phyloP scores from a whole-genome alignment of 2,797 vertebrate genomes.

The Melanotaenia boesemani region DNA sequence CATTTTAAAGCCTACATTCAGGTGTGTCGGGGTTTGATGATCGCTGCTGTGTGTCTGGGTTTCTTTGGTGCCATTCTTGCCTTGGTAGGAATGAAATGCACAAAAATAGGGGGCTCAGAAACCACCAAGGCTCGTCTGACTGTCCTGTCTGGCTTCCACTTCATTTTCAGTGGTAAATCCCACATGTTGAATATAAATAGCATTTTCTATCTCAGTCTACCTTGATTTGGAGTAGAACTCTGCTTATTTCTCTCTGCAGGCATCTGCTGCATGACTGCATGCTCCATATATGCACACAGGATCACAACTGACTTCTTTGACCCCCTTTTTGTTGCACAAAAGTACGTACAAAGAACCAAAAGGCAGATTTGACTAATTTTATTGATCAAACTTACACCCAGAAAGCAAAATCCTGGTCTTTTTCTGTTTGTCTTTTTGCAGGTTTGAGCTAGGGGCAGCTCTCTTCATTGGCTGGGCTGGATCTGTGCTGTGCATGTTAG shows the following conservation, averaged over 20 bases:
- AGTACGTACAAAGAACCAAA: constrained; percentile 84
- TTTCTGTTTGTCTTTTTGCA: too few species aligned
- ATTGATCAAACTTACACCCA: constrained; percentile 12
- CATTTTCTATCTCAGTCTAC: background rate
- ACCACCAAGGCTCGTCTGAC: constrained; percentile 91
- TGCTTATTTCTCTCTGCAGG: constrained; percentile 78
- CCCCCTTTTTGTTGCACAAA: constrained; percentile 93
- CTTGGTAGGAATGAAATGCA: constrained; percentile 97
- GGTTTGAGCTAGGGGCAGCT: constrained; percentile 87
- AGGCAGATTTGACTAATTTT: background rate
- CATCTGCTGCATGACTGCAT: constrained; percentile 91
- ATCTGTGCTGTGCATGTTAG: constrained; percentile 83
- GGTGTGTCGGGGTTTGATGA: constrained; percentile 95
- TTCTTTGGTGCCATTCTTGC: constrained; percentile 91
- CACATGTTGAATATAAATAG: background rate
- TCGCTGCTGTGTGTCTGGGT: constrained; percentile 90
- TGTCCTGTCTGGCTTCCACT: constrained; percentile 89
- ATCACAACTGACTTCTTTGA: constrained; percentile 98
- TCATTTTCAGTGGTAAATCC: constrained; percentile 90
- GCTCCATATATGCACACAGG: constrained; percentile 95
- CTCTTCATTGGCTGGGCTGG: constrained; percentile 88
- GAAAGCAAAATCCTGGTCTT: too few species aligned
- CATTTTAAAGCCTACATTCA: constrained; percentile 89
- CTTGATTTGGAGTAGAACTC: constrained; percentile 10
- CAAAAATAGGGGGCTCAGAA: constrained; percentile 92